Evolutionary conservation across 2,113 vertebrate species (phyloP).

Genomic region (Pimephales promelas): DNA sequence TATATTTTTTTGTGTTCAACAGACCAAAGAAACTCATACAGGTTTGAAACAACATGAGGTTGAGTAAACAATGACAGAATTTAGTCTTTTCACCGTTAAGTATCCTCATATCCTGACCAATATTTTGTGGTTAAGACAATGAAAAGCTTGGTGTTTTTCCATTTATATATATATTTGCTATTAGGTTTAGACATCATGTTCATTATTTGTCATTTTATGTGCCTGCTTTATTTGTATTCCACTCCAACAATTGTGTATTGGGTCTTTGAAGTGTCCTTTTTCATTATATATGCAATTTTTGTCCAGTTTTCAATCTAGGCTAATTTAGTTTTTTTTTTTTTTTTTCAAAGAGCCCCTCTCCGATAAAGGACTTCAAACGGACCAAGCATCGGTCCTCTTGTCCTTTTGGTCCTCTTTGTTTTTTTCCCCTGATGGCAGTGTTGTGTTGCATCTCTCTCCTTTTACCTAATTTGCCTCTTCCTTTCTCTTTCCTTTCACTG

Average conservation of each 20-base stretch:
- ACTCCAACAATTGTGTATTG: neutral
- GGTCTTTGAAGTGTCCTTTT: slow-evolving; percentile 28
- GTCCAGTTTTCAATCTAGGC: slow-evolving; percentile 8
- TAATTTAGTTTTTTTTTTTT: neutral
- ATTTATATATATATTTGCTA: too few relatives aligned
- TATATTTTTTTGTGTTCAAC: too few relatives aligned
- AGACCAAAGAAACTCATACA: too few relatives aligned
- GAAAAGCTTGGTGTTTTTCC: too few relatives aligned
- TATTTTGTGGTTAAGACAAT: too few relatives aligned
- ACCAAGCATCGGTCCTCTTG: neutral
- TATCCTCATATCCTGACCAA: too few relatives aligned
- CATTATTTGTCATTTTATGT: neutral
- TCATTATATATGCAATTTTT: slow-evolving; percentile 11
- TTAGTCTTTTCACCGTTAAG: too few relatives aligned
- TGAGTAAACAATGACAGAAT: too few relatives aligned
- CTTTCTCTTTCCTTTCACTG: neutral
- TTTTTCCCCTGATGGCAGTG: slow-evolving; percentile 3
- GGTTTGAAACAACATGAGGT: too few relatives aligned
- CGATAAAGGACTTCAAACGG: slow-evolving; percentile 18
- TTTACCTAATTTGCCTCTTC: neutral
- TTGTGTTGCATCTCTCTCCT: neutral
- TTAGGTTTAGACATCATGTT: neutral
- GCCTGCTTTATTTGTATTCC: neutral
- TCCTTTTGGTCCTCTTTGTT: slow-evolving; percentile 10
- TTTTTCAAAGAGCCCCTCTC: slow-evolving; percentile 21